Evolutionary conservation across 1,140 invertebrate genomes (phyloP).

Genomic region (Ephestia elutella): DNA sequence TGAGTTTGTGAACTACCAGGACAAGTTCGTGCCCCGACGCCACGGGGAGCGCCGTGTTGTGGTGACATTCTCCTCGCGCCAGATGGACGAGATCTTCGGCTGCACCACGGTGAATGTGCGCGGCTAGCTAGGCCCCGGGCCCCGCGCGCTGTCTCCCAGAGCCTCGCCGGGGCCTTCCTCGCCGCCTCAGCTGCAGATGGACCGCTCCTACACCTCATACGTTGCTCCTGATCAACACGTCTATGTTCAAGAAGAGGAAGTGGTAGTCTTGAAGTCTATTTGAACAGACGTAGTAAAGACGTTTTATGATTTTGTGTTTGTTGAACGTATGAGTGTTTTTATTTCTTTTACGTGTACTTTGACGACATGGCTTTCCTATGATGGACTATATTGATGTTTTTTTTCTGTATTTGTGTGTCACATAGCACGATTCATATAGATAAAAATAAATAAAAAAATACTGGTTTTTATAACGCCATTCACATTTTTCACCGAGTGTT

Average conservation of each 20-base stretch:
- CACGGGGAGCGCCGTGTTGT: slow-evolving; percentile 76
- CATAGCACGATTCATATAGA: slow-evolving; percentile 39
- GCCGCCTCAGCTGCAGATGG: slow-evolving; percentile 41
- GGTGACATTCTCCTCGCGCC: slow-evolving; percentile 78
- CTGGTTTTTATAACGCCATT: slow-evolving; percentile 18
- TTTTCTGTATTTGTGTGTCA: slow-evolving; percentile 29
- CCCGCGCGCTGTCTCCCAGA: slow-evolving; percentile 44
- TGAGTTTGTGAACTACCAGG: slow-evolving; percentile 75
- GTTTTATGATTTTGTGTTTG: not conserved
- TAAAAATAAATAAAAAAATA: slow-evolving; percentile 38
- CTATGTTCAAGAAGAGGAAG: slow-evolving; percentile 57
- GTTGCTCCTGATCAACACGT: slow-evolving; percentile 50
- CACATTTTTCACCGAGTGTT: slow-evolving; percentile 41
- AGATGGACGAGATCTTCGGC: slow-evolving; percentile 78
- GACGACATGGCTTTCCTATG: slow-evolving; percentile 39
- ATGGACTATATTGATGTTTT: slow-evolving; percentile 24
- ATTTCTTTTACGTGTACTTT: slow-evolving; percentile 2
- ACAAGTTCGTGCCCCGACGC: slow-evolving; percentile 75
- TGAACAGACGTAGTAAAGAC: slow-evolving; percentile 16
- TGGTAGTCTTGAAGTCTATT: slow-evolving; percentile 50
- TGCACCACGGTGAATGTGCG: slow-evolving; percentile 70
- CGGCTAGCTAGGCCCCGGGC: slow-evolving; percentile 62
- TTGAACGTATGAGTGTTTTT: slow-evolving; percentile 3
- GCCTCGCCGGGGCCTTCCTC: slow-evolving; percentile 42
- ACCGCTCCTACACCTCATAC: slow-evolving; percentile 47